These are phyloP conservation scores for Synergus gifuensis DNA, from an alignment of 2,888 invertebrate genomes.

Conservation along the genomic window DNA sequence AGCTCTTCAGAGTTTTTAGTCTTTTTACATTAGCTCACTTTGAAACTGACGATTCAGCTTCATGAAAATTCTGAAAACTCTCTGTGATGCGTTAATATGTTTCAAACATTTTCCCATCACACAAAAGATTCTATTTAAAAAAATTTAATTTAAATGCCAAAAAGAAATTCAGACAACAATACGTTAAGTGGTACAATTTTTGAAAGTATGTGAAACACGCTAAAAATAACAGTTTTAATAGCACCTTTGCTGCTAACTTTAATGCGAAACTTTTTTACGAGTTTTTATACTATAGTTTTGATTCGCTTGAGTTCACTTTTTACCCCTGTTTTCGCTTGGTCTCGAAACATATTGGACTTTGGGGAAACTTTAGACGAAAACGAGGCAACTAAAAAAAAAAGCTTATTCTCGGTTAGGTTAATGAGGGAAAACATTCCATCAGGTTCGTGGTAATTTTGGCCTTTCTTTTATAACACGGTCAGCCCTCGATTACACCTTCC, in stretches of 20 bases:
- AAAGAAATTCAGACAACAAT: background rate
- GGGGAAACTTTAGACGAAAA: slow-evolving; percentile 21
- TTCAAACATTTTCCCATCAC: background rate
- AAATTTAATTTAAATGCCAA: slow-evolving; percentile 17
- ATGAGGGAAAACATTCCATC: slow-evolving; percentile 27
- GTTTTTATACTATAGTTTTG: slow-evolving; percentile 20
- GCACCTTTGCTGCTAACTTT: slow-evolving; percentile 13
- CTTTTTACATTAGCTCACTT: slow-evolving; percentile 32
- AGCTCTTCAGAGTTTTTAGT: slow-evolving; percentile 25
- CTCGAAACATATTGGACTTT: slow-evolving; percentile 14
- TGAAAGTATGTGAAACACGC: background rate
- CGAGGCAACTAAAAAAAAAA: slow-evolving; percentile 15
- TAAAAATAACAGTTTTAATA: slow-evolving; percentile 30
- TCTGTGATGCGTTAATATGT: slow-evolving; percentile 19
- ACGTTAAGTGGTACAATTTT: background rate
- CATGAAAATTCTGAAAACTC: background rate
- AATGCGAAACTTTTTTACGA: slow-evolving; percentile 20
- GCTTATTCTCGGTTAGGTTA: slow-evolving; percentile 21
- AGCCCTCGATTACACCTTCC: slow-evolving; percentile 6
- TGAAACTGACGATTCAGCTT: slow-evolving; percentile 13
- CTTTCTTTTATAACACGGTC: background rate
- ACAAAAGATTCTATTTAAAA: background rate
- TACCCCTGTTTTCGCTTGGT: background rate
- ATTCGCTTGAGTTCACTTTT: slow-evolving; percentile 17
- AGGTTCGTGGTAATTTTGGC: slow-evolving; percentile 14